These are phyloP conservation scores for Phytoseiulus persimilis DNA, from an alignment of 2,888 invertebrate species.

Conservation along the genomic window DNA sequence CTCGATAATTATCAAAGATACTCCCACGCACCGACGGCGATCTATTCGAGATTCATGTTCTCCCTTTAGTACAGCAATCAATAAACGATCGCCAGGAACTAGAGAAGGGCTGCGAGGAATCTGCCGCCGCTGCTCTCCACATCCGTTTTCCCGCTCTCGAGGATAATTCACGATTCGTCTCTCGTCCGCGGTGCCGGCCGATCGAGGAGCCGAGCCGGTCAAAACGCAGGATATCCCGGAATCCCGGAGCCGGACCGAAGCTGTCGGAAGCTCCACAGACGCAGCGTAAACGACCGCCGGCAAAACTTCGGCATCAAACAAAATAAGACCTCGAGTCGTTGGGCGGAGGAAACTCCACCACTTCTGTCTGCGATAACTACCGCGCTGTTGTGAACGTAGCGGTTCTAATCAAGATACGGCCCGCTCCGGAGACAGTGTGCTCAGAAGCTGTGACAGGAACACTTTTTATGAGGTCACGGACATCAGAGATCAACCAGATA, in stretches of 20 bases:
- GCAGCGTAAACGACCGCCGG: not conserved
- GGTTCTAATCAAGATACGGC: not conserved
- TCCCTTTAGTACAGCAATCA: too few species aligned
- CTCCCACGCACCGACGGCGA: not conserved
- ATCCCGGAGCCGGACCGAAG: too few species aligned
- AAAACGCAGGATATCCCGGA: too few species aligned
- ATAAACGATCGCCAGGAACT: too few species aligned
- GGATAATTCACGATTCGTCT: too few species aligned
- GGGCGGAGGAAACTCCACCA: not conserved
- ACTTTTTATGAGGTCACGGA: slow-evolving; percentile 5
- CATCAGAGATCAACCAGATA: not conserved
- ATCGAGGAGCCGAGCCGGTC: too few species aligned
- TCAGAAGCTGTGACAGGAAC: not conserved
- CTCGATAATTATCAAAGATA: not conserved
- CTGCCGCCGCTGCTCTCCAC: too few species aligned
- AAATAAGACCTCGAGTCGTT: not conserved
- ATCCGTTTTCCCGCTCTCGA: too few species aligned
- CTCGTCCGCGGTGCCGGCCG: too few species aligned
- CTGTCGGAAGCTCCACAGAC: too few species aligned
- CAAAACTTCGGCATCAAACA: not conserved
- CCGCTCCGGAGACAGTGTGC: not conserved
- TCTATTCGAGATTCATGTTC: too few species aligned
- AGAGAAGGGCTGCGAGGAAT: too few species aligned
- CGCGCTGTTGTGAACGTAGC: not conserved
- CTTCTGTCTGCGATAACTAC: not conserved